Base-by-base conservation (phyloP, 2,797 vertebrate genomes). In the Sparus aurata region DNA sequence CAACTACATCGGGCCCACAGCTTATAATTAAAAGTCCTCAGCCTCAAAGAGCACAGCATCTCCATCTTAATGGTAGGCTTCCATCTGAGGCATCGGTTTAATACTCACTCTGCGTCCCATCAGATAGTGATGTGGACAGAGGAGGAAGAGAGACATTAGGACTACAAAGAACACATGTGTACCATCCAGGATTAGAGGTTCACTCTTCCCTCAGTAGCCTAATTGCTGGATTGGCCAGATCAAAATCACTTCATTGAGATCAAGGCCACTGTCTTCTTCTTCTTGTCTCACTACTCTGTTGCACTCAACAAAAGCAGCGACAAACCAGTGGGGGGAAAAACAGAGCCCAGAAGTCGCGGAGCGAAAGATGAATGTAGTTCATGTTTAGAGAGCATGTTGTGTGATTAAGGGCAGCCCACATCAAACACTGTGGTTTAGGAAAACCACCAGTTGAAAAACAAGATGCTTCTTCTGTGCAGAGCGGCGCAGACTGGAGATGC, bases 331-430 rank as follows among this genome's bases (percentile, higher is more conserved):
- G 22, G 62, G 66, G 64, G 20, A 62, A 55, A 6, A 2, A 34
- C 38, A 30, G 25, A 69, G 73, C 89, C 80, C 75, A 90, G 90
- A 89, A 93, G 87, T 90, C 69, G 65, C 23, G 57, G 87, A 91
- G 83, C 67, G 53, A 90, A 93, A 93, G 91, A 94, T 92, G 87
- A 92, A 95, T 94, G 92, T 91, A 89, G 84, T 91, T 94, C 91
- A 92, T 95, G 94, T 95, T 94, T 90, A 90, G 89, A 93, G 92
- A 95, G 93, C 92, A 92, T 96, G 95, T 95, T 93, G 93, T 93
- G 94, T 94, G 95, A 95, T 95, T 95, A 94, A 94, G 93, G 83
- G 88, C 72, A 91, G 79, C 84, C 94, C 95, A 95, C 95, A 95
- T 96, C 93, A 96, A 95, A 95, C 86, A 75, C 63, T 91, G 91